Evolutionary conservation across 2,797 vertebrate species (phyloP).

Genomic region (Clarias fuscus): DNA sequence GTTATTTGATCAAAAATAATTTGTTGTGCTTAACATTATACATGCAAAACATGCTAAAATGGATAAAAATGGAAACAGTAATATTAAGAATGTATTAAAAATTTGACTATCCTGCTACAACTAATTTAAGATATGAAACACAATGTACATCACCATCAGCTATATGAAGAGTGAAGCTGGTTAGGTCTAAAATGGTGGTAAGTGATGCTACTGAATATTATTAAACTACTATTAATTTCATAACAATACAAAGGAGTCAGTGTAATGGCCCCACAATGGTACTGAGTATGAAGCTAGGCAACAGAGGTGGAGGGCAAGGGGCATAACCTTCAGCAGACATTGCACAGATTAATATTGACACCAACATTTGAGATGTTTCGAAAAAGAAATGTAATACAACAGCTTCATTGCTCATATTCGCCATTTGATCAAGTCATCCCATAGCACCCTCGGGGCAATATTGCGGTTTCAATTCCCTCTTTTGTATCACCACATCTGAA

Average conservation of each 20-base stretch:
- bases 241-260: conserved; percentile 31
- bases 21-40: neutral
- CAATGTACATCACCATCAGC: neutral
- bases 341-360: neutral
- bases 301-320: conserved; percentile 29
- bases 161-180: neutral
- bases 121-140: neutral
- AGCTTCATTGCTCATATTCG: conserved; percentile 21
- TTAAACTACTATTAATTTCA: conserved; percentile 4
- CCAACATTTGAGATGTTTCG: neutral
- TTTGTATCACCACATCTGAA: conserved; percentile 38
- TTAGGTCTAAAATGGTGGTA: neutral
- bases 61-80: neutral
- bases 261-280: conserved; percentile 21
- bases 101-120: neutral
- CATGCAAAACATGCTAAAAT: neutral
- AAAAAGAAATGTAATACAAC: conserved; percentile 17
- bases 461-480: conserved; percentile 34
- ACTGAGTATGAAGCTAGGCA: conserved; percentile 15
- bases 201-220: neutral
- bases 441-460: conserved; percentile 35
- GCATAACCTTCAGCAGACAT: conserved; percentile 25
- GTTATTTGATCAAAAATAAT: neutral
- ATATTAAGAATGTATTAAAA: neutral
- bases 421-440: conserved; percentile 30